phyloP scores from a whole-genome alignment of 1,140 invertebrate species.

The Fopius arisanus region DNA sequence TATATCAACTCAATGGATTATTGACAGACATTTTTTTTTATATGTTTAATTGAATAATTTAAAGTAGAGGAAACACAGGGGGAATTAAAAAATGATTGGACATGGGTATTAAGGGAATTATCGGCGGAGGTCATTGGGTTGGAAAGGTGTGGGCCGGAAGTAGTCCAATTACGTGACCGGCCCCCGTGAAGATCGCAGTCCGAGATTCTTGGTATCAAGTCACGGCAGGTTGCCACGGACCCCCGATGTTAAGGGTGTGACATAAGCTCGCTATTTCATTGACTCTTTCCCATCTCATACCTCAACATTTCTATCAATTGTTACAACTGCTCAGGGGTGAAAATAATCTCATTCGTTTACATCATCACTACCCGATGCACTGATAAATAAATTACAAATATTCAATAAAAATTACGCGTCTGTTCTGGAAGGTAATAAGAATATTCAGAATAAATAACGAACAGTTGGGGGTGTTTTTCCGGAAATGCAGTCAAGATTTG shows the following conservation, averaged over 20 bases:
- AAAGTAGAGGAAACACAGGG: neutral
- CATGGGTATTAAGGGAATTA: constrained; percentile 17
- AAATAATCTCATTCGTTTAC: too few relatives aligned
- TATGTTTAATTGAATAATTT: neutral
- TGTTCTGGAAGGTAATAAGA: too few relatives aligned
- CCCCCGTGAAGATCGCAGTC: constrained; percentile 18
- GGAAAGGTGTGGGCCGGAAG: constrained; percentile 24
- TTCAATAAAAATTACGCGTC: too few relatives aligned
- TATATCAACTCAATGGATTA: too few relatives aligned
- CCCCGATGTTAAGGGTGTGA: neutral
- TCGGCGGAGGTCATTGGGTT: constrained; percentile 6
- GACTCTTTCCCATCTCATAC: neutral
- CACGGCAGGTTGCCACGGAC: constrained; percentile 13
- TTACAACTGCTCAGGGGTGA: too few relatives aligned
- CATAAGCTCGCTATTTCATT: neutral
- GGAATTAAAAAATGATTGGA: neutral
- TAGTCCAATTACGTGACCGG: constrained; percentile 24
- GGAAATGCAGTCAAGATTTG: too few relatives aligned
- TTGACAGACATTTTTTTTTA: too few relatives aligned
- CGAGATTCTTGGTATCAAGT: constrained; percentile 14
- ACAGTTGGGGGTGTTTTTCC: too few relatives aligned
- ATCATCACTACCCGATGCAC: too few relatives aligned
- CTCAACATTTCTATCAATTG: neutral
- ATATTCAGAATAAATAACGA: too few relatives aligned
- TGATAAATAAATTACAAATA: too few relatives aligned